phyloP scores from a whole-genome alignment of 2,797 vertebrate species.

The Leptatherina wallacei region DNA sequence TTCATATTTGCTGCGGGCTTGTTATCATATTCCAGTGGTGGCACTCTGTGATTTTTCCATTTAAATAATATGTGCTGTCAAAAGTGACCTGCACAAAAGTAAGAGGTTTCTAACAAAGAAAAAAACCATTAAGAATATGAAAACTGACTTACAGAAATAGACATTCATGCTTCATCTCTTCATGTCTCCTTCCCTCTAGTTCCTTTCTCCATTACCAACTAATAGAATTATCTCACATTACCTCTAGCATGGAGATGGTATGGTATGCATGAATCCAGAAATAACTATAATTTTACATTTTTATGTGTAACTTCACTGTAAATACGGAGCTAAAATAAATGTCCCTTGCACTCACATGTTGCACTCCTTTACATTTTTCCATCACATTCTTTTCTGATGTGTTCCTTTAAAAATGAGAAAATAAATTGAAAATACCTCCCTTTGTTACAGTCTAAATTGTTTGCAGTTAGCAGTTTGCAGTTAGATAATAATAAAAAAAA shows the following conservation, averaged over 20 bases:
- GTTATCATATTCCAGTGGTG: conserved; percentile 10
- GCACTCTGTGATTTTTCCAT: not conserved
- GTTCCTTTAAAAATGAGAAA: conserved; percentile 6
- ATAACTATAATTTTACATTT: not conserved
- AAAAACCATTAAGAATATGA: conserved; percentile 18
- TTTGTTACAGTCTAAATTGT: conserved; percentile 25
- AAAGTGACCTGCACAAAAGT: conserved; percentile 6
- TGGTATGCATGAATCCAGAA: not conserved
- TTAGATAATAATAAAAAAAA: not conserved
- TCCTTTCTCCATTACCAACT: not conserved
- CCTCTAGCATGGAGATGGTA: not conserved
- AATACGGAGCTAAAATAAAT: not conserved
- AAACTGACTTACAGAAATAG: conserved; percentile 15
- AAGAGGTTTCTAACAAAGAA: conserved; percentile 18
- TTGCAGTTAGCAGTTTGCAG: not conserved
- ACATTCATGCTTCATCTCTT: conserved; percentile 6
- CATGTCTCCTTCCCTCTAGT: conserved; percentile 4
- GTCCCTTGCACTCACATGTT: not conserved
- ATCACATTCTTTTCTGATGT: conserved; percentile 1
- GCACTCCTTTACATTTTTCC: not conserved
- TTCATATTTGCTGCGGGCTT: conserved; percentile 5
- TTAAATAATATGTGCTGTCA: conserved; percentile 6
- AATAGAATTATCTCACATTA: not conserved
- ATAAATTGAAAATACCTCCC: conserved; percentile 20
- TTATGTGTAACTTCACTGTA: not conserved